phyloP scores from a whole-genome alignment of 2,113 vertebrate genomes.

The Halcyon senegalensis region DNA sequence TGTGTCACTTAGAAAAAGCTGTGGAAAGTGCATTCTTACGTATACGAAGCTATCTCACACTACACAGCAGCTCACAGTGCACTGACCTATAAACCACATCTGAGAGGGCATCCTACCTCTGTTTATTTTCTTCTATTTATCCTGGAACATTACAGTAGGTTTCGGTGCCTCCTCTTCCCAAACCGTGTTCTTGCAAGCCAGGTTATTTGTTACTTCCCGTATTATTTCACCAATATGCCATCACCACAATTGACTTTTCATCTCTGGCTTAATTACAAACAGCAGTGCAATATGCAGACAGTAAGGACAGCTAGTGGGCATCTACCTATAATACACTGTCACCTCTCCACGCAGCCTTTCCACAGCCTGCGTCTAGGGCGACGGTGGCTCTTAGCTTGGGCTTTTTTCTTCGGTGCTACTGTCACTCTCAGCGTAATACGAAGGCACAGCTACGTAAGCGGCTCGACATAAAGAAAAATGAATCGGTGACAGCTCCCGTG shows the following conservation, averaged over 20 bases:
- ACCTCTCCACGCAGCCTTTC: conserved; percentile 33
- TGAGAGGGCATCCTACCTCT: conserved; percentile 15
- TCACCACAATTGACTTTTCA: conserved; percentile 46
- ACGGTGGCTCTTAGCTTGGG: conserved; percentile 6
- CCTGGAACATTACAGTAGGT: neutral
- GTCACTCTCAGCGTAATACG: conserved; percentile 2
- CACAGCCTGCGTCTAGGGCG: neutral
- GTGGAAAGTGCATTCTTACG: neutral
- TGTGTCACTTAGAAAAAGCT: neutral
- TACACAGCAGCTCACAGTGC: neutral
- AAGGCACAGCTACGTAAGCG: conserved; percentile 35
- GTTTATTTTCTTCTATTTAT: conserved; percentile 49
- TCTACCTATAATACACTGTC: conserved; percentile 66
- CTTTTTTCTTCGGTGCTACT: conserved; percentile 13
- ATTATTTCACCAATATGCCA: neutral
- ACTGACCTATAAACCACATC: neutral
- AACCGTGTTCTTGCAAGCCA: neutral
- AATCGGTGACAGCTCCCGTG: conserved; percentile 40
- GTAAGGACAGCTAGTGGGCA: conserved; percentile 80
- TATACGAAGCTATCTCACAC: neutral
- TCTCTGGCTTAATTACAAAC: conserved; percentile 69
- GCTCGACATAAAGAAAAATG: conserved; percentile 65
- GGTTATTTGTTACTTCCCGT: neutral
- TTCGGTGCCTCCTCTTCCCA: neutral
- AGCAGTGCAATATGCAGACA: conserved; percentile 55